Evolutionary conservation across 2,888 invertebrate genomes (phyloP), one percentile per base, ranked within the genome.

Genomic region (Leucophenga maculata): DNA sequence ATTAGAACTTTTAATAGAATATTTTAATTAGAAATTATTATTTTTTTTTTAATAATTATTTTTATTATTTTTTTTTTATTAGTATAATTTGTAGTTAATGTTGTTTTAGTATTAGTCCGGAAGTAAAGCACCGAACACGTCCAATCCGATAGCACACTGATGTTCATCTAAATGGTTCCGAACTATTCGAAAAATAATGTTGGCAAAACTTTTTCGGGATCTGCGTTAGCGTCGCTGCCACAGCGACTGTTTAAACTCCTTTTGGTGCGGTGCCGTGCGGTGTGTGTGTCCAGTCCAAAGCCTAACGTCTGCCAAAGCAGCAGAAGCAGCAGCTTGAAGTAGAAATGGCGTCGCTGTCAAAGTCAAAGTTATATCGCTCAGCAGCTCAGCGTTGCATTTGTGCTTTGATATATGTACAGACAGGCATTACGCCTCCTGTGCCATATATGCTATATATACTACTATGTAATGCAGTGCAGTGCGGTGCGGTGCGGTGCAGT

Each of bases 161-260:
- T 88, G 86, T 87, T 88, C 88, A 85, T 88, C 87, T 87, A 87
- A 87, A 88, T 84, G 87, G 86, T 86, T 86, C 87, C 83, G 84
- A 84, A 86, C 86, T 87, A 87, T 88, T 85, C 82, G 84, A 86
- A 85, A 39, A 84, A 85, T 86, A 83, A 85, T 86, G 87, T 88
- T 82, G 87, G 84, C 83, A 78, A 87, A 83, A 84, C 78, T 79
- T 87, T 80, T 85, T 84, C 80, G 84, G 82, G 80, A 86, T 84
- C 85, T 74, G 77, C 77, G 76, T 74, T 75, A 74, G 65, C 79
- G 69, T 72, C 71, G 70, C 52, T 69, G 68, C 70, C 57, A 70
- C 65, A 64, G 57, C 72, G 26, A 26, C 26, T 26, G 26, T 26
- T 26, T 26, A 26, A 26, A 26, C 26, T 26, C 26, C 26, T 26